Percentiles rank a stretch among this genome's conserved stretches.
Evolutionary conservation across 2,888 invertebrate genomes (phyloP).

Genomic region (Malthinus seriepunctatus): DNA sequence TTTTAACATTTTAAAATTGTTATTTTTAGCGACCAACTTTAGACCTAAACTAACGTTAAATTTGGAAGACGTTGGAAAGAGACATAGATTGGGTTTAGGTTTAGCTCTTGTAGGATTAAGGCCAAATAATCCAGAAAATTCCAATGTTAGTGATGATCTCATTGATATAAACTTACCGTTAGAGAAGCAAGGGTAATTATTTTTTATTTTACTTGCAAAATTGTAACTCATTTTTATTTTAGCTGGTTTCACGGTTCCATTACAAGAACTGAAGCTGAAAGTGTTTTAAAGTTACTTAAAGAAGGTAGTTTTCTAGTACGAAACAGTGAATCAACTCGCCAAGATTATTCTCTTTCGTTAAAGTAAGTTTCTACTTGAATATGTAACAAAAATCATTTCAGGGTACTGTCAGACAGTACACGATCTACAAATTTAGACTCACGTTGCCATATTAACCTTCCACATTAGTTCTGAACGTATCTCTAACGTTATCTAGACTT

Average conservation of each 20-base stretch:
- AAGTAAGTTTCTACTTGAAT: conserved; percentile 71
- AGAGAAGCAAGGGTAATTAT: conserved; percentile 79
- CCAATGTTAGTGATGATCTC: conserved; percentile 68
- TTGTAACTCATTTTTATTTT: conserved; percentile 7
- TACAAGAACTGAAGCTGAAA: conserved; percentile 89
- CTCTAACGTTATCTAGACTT: too few relatives aligned
- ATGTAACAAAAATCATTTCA: neutral
- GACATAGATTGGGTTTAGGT: conserved; percentile 55
- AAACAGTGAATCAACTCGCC: conserved; percentile 90
- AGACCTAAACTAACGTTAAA: conserved; percentile 77
- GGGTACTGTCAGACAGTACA: neutral
- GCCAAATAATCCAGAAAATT: conserved; percentile 56
- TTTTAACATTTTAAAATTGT: conserved; percentile 8
- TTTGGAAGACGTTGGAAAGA: conserved; percentile 62
- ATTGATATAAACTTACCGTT: conserved; percentile 82
- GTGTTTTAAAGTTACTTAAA: conserved; percentile 76
- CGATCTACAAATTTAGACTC: neutral
- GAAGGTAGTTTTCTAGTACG: conserved; percentile 95
- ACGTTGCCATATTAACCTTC: too few relatives aligned
- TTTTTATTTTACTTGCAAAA: neutral
- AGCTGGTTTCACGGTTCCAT: conserved; percentile 97
- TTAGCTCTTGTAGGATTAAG: conserved; percentile 49
- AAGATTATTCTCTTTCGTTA: conserved; percentile 91
- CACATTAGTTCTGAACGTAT: too few relatives aligned
- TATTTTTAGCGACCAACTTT: conserved; percentile 46